Conservation (phyloP, 2,888 invertebrate species). For the Amiota minor region DNA sequence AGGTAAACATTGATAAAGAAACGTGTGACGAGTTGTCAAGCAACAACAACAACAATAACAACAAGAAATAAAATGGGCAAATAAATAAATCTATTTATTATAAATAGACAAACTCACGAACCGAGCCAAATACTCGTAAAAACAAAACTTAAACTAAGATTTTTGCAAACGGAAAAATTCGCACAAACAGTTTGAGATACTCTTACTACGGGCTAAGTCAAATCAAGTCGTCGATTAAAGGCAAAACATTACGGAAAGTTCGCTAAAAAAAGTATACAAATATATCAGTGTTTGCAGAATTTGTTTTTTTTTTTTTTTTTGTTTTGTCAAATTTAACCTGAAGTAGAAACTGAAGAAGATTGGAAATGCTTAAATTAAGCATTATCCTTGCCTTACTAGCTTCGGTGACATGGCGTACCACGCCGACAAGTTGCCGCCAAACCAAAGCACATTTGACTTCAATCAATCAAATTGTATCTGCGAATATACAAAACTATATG, state of each 20-base stretch:
- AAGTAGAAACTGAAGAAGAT: not conserved
- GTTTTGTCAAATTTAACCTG: too few species aligned
- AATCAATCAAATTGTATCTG: slow-evolving; percentile 63
- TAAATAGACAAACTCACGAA: not conserved
- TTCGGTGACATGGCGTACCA: slow-evolving; percentile 67
- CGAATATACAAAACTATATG: slow-evolving; percentile 66
- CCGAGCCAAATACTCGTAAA: too few species aligned
- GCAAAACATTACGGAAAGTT: too few species aligned
- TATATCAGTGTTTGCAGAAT: not conserved
- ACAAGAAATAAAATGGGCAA: slow-evolving; percentile 4
- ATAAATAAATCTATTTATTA: slow-evolving; percentile 17
- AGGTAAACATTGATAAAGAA: slow-evolving; percentile 37
- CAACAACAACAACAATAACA: not conserved
- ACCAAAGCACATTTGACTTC: slow-evolving; percentile 50
- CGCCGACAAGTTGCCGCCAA: slow-evolving; percentile 65
- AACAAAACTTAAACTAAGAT: not conserved
- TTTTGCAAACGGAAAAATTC: slow-evolving; percentile 21
- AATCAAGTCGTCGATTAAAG: not conserved
- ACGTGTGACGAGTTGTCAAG: not conserved
- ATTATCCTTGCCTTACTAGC: slow-evolving; percentile 56
- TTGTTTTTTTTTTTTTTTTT: too few species aligned
- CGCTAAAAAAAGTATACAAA: not conserved
- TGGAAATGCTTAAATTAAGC: slow-evolving; percentile 63
- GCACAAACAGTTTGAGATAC: slow-evolving; percentile 19
- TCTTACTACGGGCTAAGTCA: slow-evolving; percentile 6